phyloP scores from a whole-genome alignment of 2,888 invertebrate species.

The Rhaphigaster nebulosa region DNA sequence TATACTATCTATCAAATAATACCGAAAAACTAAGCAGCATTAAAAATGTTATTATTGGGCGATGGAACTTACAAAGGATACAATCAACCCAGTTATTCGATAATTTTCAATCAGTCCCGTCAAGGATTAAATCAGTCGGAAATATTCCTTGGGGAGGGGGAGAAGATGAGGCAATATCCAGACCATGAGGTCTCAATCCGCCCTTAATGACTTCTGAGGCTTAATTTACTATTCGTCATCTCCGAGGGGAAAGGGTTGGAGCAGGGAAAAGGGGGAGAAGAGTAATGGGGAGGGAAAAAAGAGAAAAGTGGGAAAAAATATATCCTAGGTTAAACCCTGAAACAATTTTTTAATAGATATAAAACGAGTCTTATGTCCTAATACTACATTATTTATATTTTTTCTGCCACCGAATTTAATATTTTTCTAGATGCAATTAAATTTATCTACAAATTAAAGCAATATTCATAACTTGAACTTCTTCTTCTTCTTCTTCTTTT shows the following conservation, averaged over 20 bases:
- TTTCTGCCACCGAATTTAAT: no score
- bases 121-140: background rate
- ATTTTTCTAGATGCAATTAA: no score
- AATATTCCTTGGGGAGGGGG: background rate
- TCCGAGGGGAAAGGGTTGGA: background rate
- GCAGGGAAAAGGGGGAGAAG: background rate
- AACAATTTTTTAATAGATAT: background rate
- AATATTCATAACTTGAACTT: no score
- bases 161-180: background rate
- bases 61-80: background rate
- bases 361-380: no score
- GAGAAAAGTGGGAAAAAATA: background rate
- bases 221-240: constrained; percentile 22
- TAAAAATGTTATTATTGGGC: background rate
- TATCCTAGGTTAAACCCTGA: background rate
- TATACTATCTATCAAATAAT: no score
- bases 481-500: no score
- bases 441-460: no score
- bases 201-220: constrained; percentile 2
- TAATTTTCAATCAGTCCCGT: background rate
- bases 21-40: background rate
- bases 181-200: background rate
- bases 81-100: background rate
- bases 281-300: background rate
- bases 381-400: no score